Conservation (phyloP, 2,888 invertebrate genomes). For the Yponomeuta plumbellus region DNA sequence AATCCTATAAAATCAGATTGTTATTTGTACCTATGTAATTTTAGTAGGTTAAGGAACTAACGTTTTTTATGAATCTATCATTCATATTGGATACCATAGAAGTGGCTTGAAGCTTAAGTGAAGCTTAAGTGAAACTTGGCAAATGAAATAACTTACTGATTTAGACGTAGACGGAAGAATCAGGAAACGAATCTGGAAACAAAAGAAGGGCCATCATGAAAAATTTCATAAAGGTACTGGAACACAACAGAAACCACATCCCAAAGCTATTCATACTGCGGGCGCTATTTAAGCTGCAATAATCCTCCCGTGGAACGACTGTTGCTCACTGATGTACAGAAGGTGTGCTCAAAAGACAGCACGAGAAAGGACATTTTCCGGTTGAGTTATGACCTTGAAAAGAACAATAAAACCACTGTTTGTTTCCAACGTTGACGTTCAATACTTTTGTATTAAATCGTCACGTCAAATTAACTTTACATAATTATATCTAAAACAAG, state of each 20-base stretch:
- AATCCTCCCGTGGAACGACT: background rate
- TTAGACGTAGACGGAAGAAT: background rate
- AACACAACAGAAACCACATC: background rate
- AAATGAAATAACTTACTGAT: background rate
- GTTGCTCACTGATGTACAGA: background rate
- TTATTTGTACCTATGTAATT: too few relatives aligned
- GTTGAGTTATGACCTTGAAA: background rate
- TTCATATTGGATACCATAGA: too few relatives aligned
- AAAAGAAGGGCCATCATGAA: background rate
- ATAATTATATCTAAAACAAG: too few relatives aligned
- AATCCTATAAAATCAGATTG: too few relatives aligned
- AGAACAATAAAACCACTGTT: too few relatives aligned
- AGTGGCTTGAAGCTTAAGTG: too few relatives aligned
- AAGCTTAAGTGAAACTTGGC: too few relatives aligned
- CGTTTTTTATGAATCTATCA: too few relatives aligned
- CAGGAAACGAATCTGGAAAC: background rate
- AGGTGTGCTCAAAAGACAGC: background rate
- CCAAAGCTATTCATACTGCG: background rate
- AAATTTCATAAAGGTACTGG: background rate
- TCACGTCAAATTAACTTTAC: too few relatives aligned
- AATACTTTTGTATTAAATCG: too few relatives aligned
- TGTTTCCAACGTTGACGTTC: too few relatives aligned
- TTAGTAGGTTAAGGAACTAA: too few relatives aligned
- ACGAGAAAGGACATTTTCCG: background rate
- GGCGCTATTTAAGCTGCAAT: constrained; percentile 1